Evolutionary conservation across 2,888 invertebrate species (phyloP), one percentile per base, ranked within the genome.

Genomic region (Agrotis ipsilon): DNA sequence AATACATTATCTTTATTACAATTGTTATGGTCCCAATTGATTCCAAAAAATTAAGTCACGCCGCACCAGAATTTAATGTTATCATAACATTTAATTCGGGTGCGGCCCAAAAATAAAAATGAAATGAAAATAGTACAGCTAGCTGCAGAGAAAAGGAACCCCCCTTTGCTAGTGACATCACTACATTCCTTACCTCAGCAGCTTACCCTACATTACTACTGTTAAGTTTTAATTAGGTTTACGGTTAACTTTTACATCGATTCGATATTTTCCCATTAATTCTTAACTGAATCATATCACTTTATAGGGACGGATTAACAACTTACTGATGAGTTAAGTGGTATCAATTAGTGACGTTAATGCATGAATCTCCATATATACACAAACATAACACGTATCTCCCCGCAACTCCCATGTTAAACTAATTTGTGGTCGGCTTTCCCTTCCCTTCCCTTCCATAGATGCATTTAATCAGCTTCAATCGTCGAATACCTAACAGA

Each of bases 1-100:
- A 72, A 68, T 62, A n/a, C 57, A 13, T 59, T 64, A 75, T 69
- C 57, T 57, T 58, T 43, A 19, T 59, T 63, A 52, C 60, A 18
- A 59, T 68, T 65, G 24, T 60, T 51, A 63, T 32, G 9, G 27
- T 32, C 9, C 7, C 32, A 32, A 32, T 1, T 32, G 9, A 32
- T 32, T 32, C 32, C 39, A 39, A 39, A 39, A 39, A 11, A 11
- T 32, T 32, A 32, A 32, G 1, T 32, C 32, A 32, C 32, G 3
- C 1, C n/a, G n/a, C n/a, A n/a, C n/a, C n/a, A n/a, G n/a, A n/a
- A n/a, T n/a, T n/a, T n/a, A n/a, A n/a, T n/a, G n/a, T n/a, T n/a
- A 32, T 32, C 0, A 60, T 57, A 43, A 51, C 18, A 67, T 62
- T 76, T 3, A 46, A 39, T 52, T 62, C n/a, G n/a, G 21, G 51